Evolutionary conservation across 2,888 invertebrate genomes (phyloP).

Genomic region (Strigamia transsilvanica): DNA sequence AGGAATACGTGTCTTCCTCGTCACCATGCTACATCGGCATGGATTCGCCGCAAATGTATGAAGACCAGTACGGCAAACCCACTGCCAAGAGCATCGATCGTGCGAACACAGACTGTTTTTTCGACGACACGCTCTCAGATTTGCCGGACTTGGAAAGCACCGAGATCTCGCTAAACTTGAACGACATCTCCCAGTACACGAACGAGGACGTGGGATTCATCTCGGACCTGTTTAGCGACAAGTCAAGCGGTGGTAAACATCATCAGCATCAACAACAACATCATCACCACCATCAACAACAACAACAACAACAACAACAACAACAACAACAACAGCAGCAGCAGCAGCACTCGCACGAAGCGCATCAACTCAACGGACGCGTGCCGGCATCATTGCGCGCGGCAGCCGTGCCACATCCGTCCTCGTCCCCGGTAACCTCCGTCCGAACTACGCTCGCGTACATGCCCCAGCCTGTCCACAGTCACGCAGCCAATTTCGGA

Average conservation of each 20-base stretch:
- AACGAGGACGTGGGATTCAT: conserved; percentile 57
- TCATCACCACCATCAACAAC: conserved; percentile 3
- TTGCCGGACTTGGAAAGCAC: conserved; percentile 89
- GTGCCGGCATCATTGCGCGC: conserved; percentile 26
- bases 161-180: conserved; percentile 90
- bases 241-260: conserved; percentile 62
- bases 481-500: conserved; percentile 68
- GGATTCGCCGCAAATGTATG: conserved; percentile 90
- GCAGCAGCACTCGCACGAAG: conserved; percentile 39
- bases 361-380: conserved; percentile 30
- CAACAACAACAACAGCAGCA: conserved; percentile 51
- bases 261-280: conserved; percentile 50
- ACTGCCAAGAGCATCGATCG: conserved; percentile 50
- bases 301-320: conserved; percentile 50
- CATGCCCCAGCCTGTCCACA: conserved; percentile 92
- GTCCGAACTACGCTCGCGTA: conserved; percentile 66
- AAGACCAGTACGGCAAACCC: conserved; percentile 65
- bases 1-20: conserved; percentile 54
- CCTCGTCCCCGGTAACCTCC: conserved; percentile 58
- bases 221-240: conserved; percentile 85
- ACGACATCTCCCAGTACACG: conserved; percentile 84
- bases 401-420: conserved; percentile 50
- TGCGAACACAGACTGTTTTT: conserved; percentile 58
- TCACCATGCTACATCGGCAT: conserved; percentile 65
- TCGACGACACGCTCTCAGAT: conserved; percentile 69